Percentiles rank a stretch among this genome's conserved stretches.
Evolutionary conservation across 2,113 vertebrate species (phyloP).

Genomic region (Saccopteryx bilineata): DNA sequence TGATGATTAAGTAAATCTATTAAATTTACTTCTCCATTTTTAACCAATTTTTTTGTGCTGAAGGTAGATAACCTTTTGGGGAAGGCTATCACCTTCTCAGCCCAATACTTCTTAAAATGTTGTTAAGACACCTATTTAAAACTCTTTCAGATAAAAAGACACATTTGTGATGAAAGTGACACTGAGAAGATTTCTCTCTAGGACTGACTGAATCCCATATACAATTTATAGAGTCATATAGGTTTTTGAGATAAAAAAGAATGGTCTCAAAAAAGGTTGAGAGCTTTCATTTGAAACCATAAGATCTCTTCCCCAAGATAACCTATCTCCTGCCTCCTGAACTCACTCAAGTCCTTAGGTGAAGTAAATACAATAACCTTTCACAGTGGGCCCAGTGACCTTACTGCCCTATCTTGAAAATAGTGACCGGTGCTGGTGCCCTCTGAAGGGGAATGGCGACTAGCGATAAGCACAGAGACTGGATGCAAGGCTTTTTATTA

Average conservation of each 20-base stretch:
- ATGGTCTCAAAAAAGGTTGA: neutral
- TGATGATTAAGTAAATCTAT: slow-evolving; percentile 73
- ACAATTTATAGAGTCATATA: slow-evolving; percentile 38
- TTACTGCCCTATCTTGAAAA: slow-evolving; percentile 34
- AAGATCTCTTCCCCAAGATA: neutral
- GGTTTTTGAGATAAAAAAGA: slow-evolving; percentile 53
- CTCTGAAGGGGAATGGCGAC: slow-evolving; percentile 22
- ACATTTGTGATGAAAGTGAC: slow-evolving; percentile 68
- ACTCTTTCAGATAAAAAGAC: slow-evolving; percentile 72
- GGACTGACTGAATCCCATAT: neutral
- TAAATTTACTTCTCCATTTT: slow-evolving; percentile 68
- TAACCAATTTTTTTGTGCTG: slow-evolving; percentile 71
- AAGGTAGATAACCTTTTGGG: slow-evolving; percentile 72
- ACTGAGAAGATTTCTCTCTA: slow-evolving; percentile 53
- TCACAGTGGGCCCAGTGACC: neutral
- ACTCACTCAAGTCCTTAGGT: neutral
- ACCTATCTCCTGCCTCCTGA: neutral
- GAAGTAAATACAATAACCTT: neutral
- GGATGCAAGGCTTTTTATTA: slow-evolving; percentile 39
- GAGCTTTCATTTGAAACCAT: neutral
- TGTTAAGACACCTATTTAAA: slow-evolving; percentile 68
- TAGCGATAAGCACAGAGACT: slow-evolving; percentile 25
- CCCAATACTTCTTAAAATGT: slow-evolving; percentile 68
- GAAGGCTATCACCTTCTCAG: slow-evolving; percentile 73
- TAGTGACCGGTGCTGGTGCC: neutral